These are phyloP conservation scores for Apodemia mormo DNA, from an alignment of 2,888 invertebrate genomes.

Conservation along the genomic window DNA sequence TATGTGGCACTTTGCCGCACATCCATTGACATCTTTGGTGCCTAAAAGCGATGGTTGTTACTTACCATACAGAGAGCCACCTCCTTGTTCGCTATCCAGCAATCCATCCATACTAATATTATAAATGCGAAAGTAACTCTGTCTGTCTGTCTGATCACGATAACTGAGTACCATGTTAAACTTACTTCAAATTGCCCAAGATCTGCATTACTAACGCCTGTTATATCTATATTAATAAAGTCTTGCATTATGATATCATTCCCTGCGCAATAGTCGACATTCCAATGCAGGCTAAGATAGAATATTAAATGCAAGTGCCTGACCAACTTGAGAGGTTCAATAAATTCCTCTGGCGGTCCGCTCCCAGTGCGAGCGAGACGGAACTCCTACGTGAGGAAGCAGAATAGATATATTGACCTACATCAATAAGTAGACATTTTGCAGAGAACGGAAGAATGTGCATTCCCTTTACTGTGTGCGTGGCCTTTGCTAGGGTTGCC, in stretches of 20 bases:
- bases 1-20: too few species aligned
- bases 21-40: too few species aligned
- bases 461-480: slow-evolving; percentile 36
- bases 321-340: slow-evolving; percentile 46
- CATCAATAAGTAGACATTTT: slow-evolving; percentile 71
- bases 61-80: too few species aligned
- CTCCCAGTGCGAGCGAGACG: slow-evolving; percentile 39
- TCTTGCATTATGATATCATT: slow-evolving; percentile 25
- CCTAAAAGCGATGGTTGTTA: too few species aligned
- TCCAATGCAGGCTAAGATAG: slow-evolving; percentile 35
- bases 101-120: too few species aligned
- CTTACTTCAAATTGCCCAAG: neutral
- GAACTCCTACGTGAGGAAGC: slow-evolving; percentile 28
- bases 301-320: slow-evolving; percentile 32
- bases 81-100: too few species aligned
- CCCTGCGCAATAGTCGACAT: slow-evolving; percentile 32
- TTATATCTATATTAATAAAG: slow-evolving; percentile 23
- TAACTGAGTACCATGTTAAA: neutral
- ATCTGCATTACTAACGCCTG: neutral
- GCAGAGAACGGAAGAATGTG: slow-evolving; percentile 59
- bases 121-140: too few species aligned
- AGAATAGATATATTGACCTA: slow-evolving; percentile 55
- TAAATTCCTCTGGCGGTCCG: slow-evolving; percentile 50
- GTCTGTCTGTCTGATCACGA: too few species aligned
- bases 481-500: slow-evolving; percentile 34